These are phyloP conservation scores for Acanthoscelides obtectus DNA, from an alignment of 2,888 invertebrate genomes.

Conservation along the genomic window DNA sequence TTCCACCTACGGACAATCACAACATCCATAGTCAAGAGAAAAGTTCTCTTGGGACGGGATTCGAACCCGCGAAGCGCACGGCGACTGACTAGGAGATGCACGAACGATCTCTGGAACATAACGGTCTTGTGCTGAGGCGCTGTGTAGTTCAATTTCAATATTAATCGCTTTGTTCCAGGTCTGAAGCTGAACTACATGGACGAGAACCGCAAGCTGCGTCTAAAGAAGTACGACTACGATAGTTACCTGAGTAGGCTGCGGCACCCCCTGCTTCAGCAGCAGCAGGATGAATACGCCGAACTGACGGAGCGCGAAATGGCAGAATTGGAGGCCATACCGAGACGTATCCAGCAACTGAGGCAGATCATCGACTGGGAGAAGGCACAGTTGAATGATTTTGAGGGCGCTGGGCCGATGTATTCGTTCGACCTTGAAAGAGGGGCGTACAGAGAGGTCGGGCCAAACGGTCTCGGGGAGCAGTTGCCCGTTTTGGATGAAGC, in stretches of 20 bases:
- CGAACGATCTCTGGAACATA: no score
- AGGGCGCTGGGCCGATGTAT: not conserved
- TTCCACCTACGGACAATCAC: no score
- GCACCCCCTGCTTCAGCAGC: constrained; percentile 9
- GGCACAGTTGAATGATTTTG: constrained; percentile 12
- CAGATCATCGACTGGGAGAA: constrained; percentile 15
- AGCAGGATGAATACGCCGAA: constrained; percentile 19
- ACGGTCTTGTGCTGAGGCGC: no score
- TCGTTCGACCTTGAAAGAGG: constrained; percentile 2
- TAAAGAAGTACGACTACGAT: constrained; percentile 17
- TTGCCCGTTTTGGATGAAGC: constrained; percentile 16
- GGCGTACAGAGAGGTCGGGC: constrained; percentile 16
- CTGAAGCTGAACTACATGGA: constrained; percentile 24
- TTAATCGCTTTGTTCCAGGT: constrained; percentile 23
- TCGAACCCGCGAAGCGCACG: no score
- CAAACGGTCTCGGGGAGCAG: constrained; percentile 11
- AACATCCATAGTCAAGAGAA: no score
- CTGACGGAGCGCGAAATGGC: not conserved
- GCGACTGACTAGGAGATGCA: no score
- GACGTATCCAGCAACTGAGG: constrained; percentile 5
- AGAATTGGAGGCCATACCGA: not conserved
- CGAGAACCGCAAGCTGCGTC: constrained; percentile 11
- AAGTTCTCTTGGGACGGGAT: no score
- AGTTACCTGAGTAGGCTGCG: constrained; percentile 9
- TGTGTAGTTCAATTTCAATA: no score